These are phyloP conservation scores for Ptyas mucosa DNA, from an alignment of 2,113 vertebrate genomes.

Conservation along the genomic window DNA sequence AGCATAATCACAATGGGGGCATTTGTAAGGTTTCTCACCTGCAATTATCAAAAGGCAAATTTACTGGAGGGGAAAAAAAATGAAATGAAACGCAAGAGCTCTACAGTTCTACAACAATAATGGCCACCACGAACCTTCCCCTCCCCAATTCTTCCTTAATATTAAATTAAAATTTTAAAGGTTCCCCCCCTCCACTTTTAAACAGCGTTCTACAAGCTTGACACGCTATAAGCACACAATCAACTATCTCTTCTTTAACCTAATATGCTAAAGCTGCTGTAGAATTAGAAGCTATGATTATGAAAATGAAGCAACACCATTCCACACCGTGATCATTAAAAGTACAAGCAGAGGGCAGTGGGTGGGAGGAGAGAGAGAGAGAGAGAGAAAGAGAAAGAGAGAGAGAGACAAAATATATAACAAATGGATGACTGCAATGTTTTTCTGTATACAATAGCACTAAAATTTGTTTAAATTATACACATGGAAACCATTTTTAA, in stretches of 20 bases:
- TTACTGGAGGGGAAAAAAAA: neutral
- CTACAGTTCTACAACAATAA: constrained; percentile 54
- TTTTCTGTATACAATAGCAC: constrained; percentile 80
- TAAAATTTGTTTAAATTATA: constrained; percentile 97
- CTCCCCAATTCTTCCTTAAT: constrained; percentile 53
- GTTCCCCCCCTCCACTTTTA: constrained; percentile 53
- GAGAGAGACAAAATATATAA: constrained; percentile 61
- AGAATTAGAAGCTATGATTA: constrained; percentile 80
- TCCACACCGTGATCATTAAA: constrained; percentile 77
- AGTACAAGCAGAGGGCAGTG: constrained; percentile 61
- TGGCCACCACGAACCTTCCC: constrained; percentile 54
- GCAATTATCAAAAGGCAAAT: constrained; percentile 47
- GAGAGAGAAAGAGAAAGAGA: constrained; percentile 22
- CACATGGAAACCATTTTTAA: constrained; percentile 99
- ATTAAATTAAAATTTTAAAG: constrained; percentile 64
- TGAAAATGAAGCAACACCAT: constrained; percentile 81
- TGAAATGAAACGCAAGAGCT: constrained; percentile 26
- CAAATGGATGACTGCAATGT: constrained; percentile 80
- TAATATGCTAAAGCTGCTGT: constrained; percentile 75
- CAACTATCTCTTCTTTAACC: constrained; percentile 77
- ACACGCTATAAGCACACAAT: constrained; percentile 74
- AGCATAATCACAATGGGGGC: constrained; percentile 97
- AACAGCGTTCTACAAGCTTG: constrained; percentile 67
- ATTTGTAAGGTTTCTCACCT: constrained; percentile 99
- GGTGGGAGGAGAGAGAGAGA: constrained; percentile 22